phyloP scores from a whole-genome alignment of 2,797 vertebrate genomes.

The Amblyraja radiata region DNA sequence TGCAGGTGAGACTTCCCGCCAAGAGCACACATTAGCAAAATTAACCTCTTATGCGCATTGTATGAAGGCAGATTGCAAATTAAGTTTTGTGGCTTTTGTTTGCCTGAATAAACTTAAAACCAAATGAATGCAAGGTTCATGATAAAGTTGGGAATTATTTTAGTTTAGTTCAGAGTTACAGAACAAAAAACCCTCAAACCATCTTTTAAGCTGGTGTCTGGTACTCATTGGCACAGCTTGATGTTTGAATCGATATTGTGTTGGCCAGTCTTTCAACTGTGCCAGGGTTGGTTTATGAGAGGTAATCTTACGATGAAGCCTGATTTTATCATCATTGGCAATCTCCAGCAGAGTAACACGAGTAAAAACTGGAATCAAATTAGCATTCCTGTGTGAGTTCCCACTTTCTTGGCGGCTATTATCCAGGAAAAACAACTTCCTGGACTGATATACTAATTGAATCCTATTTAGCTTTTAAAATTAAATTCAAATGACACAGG shows the following conservation, averaged over 20 bases:
- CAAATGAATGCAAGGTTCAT: background rate
- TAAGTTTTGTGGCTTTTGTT: background rate
- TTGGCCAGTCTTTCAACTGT: background rate
- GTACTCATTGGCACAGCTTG: background rate
- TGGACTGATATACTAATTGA: background rate
- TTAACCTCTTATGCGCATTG: background rate
- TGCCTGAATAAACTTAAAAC: background rate
- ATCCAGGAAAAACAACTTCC: background rate
- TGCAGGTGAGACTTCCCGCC: background rate
- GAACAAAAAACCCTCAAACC: no score
- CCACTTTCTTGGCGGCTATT: background rate
- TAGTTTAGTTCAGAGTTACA: no score
- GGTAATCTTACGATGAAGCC: background rate
- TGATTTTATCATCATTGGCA: background rate
- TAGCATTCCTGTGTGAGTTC: background rate
- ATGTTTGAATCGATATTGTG: background rate
- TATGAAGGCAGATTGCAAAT: background rate
- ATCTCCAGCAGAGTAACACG: background rate
- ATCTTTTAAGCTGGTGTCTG: background rate
- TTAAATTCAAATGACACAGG: background rate
- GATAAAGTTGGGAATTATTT: background rate
- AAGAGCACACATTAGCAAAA: background rate
- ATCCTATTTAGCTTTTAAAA: background rate
- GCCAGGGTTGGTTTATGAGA: no score
- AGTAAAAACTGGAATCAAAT: background rate